Conservation (phyloP, 2,797 vertebrate species). For the Australoheros facetus region DNA sequence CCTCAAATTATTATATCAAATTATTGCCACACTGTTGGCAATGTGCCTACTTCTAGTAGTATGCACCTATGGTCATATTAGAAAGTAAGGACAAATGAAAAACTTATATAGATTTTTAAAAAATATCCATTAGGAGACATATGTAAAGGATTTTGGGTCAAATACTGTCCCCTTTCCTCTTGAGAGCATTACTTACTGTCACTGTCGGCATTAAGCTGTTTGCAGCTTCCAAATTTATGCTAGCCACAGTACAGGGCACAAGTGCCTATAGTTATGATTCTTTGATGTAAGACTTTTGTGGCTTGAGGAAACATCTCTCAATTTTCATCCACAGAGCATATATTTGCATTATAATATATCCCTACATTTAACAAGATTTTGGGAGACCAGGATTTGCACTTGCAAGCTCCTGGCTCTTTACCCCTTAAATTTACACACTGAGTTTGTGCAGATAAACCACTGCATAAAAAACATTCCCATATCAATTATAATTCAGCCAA, state of each 20-base stretch:
- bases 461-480: conserved; percentile 28
- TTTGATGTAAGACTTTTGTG: conserved; percentile 37
- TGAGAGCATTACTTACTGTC: background rate
- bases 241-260: conserved; percentile 6
- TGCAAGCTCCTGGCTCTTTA: conserved; percentile 14
- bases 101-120: background rate
- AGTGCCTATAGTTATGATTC: conserved; percentile 6
- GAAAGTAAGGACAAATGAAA: background rate
- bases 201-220: background rate
- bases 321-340: conserved; percentile 42
- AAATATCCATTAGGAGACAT: background rate
- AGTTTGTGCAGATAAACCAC: conserved; percentile 16
- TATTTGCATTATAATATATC: conserved; percentile 48
- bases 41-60: background rate
- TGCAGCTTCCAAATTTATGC: conserved; percentile 16
- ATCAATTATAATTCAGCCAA: conserved; percentile 65
- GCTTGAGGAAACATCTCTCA: conserved; percentile 34
- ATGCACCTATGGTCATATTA: background rate
- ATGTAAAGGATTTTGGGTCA: background rate
- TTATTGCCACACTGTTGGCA: too few species aligned
- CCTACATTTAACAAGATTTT: conserved; percentile 33
- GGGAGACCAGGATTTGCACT: conserved; percentile 24
- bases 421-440: conserved; percentile 10
- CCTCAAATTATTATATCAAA: too few species aligned
- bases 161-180: background rate